phyloP scores from a whole-genome alignment of 2,888 invertebrate species.

The Drosophila mimica region DNA sequence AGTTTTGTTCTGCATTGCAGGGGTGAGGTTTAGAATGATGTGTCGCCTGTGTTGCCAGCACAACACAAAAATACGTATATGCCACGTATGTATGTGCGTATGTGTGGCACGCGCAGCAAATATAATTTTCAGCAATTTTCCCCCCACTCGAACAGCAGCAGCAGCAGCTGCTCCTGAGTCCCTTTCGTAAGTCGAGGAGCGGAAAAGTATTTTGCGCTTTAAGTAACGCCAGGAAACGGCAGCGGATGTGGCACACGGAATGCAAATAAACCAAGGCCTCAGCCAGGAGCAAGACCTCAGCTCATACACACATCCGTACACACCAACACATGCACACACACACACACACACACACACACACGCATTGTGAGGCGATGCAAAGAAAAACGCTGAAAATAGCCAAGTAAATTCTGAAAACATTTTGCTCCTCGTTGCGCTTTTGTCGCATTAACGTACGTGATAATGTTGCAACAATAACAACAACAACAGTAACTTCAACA shows the following conservation, averaged over 20 bases:
- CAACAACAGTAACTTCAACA: conserved; percentile 21
- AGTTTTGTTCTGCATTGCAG: conserved; percentile 41
- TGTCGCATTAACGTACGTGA: conserved; percentile 82
- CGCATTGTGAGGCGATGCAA: conserved; percentile 27
- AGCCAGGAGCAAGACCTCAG: conserved; percentile 26
- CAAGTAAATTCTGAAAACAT: conserved; percentile 76
- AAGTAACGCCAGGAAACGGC: conserved; percentile 68
- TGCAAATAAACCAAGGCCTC: conserved; percentile 67
- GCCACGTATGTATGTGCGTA: conserved; percentile 38
- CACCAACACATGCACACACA: background rate
- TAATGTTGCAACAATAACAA: conserved; percentile 46
- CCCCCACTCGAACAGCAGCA: background rate
- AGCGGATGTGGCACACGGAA: conserved; percentile 71
- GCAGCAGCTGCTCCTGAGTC: conserved; percentile 6
- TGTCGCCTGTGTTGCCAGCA: conserved; percentile 42
- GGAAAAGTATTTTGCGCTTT: conserved; percentile 75
- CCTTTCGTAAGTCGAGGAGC: conserved; percentile 39
- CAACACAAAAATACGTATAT: conserved; percentile 48
- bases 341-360: background rate
- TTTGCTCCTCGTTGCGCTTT: conserved; percentile 76
- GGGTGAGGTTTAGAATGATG: conserved; percentile 56
- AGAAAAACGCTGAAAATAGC: conserved; percentile 36
- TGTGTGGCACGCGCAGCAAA: conserved; percentile 60
- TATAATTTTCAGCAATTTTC: conserved; percentile 63
- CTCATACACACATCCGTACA: background rate